phyloP scores from a whole-genome alignment of 2,888 invertebrate species.

The Agapostemon virescens region DNA sequence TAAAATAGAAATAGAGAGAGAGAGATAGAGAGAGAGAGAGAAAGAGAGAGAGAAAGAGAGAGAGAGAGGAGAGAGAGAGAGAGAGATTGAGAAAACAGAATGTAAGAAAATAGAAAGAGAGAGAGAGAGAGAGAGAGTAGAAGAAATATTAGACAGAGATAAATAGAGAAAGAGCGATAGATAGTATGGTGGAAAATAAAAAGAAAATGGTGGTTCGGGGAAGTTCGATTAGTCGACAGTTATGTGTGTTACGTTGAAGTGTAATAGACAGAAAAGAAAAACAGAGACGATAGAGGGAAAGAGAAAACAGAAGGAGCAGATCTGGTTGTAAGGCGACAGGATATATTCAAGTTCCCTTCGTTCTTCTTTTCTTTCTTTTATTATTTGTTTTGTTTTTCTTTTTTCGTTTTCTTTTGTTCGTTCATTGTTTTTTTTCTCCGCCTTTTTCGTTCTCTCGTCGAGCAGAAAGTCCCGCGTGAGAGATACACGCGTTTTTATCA shows the following conservation, averaged over 20 bases:
- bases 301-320: conserved; percentile 51
- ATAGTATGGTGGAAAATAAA: conserved; percentile 28
- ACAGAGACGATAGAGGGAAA: conserved; percentile 28
- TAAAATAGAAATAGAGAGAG: background rate
- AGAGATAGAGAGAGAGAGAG: conserved; percentile 27
- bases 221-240: conserved; percentile 41
- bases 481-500: background rate
- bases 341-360: conserved; percentile 44
- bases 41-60: conserved; percentile 12
- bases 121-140: conserved; percentile 6
- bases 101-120: background rate
- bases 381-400: too few relatives aligned
- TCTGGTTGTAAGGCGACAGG: conserved; percentile 39
- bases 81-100: background rate
- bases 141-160: background rate
- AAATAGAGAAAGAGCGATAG: conserved; percentile 24
- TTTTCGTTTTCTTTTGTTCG: conserved; percentile 21
- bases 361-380: conserved; percentile 1
- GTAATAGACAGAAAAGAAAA: conserved; percentile 33
- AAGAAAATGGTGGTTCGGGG: conserved; percentile 13
- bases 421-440: conserved; percentile 5
- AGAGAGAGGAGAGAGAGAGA: conserved; percentile 12
- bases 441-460: conserved; percentile 21
- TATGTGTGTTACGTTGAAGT: conserved; percentile 18
- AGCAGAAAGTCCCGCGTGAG: background rate